phyloP scores from a whole-genome alignment of 2,113 vertebrate species.

The Lipophrys pholis region DNA sequence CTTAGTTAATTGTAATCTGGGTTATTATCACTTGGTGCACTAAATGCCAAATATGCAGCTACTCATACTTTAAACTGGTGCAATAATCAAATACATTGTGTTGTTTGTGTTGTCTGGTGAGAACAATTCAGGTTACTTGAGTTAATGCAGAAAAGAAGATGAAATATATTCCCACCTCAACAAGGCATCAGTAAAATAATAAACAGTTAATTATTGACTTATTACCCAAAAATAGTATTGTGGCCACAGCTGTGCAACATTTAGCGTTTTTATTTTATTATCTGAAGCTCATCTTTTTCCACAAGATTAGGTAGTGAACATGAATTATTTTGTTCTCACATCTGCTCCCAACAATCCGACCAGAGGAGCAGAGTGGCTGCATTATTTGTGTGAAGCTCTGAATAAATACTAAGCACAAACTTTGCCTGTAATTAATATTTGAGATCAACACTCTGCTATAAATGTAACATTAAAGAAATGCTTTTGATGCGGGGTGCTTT shows the following conservation, averaged over 20 bases:
- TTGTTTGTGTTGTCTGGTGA: background rate
- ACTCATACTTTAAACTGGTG: too few relatives aligned
- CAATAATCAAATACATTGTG: too few relatives aligned
- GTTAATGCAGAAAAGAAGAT: background rate
- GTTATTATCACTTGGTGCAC: background rate
- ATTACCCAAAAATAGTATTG: background rate
- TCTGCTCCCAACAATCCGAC: slow-evolving; percentile 27
- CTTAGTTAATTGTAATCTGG: background rate
- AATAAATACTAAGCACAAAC: slow-evolving; percentile 41
- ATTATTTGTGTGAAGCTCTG: slow-evolving; percentile 24
- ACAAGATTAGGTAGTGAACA: slow-evolving; percentile 18
- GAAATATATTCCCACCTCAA: background rate
- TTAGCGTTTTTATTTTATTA: slow-evolving; percentile 18
- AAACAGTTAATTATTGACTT: background rate
- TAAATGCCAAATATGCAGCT: background rate
- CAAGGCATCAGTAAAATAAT: background rate
- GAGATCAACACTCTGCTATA: slow-evolving; percentile 26
- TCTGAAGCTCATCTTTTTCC: slow-evolving; percentile 6
- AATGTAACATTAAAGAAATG: slow-evolving; percentile 42
- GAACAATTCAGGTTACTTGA: background rate
- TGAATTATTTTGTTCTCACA: slow-evolving; percentile 38
- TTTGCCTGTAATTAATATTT: slow-evolving; percentile 47
- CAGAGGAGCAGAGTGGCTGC: background rate
- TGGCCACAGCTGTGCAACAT: slow-evolving; percentile 7
- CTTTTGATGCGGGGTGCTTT: slow-evolving; percentile 36